Evolutionary conservation across 2,888 invertebrate genomes (phyloP).

Genomic region (Torymus auratus): DNA sequence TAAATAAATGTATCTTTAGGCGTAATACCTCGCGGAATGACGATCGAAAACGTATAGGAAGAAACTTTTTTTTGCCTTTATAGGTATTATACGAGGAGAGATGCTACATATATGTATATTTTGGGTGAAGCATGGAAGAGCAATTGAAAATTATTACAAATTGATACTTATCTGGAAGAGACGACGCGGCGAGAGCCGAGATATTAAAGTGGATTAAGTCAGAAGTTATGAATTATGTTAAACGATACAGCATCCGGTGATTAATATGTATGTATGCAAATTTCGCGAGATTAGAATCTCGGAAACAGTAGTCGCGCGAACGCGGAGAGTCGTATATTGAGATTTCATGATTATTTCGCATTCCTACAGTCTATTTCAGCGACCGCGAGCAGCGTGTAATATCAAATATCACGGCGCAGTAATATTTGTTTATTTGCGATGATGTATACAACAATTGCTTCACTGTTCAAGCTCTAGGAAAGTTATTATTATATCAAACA

Average conservation of each 20-base stretch:
- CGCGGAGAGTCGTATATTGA: constrained; percentile 10
- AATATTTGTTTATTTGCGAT: too few relatives aligned
- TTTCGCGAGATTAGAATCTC: constrained; percentile 43
- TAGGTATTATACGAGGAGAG: too few relatives aligned
- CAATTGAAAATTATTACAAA: constrained; percentile 33
- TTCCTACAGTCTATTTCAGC: neutral
- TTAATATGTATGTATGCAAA: constrained; percentile 53
- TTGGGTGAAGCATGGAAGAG: neutral
- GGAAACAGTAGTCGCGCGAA: constrained; percentile 32
- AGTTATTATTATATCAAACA: too few relatives aligned
- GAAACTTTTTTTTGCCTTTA: too few relatives aligned
- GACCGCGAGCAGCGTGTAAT: neutral
- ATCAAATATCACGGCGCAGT: neutral
- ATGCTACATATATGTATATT: neutral
- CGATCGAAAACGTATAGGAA: too few relatives aligned
- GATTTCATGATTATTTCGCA: constrained; percentile 40
- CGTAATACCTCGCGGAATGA: too few relatives aligned
- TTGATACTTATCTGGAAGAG: constrained; percentile 26
- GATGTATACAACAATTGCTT: too few relatives aligned
- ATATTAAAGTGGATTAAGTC: constrained; percentile 40
- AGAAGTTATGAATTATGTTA: constrained; percentile 44
- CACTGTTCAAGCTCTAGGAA: too few relatives aligned
- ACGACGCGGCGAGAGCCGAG: neutral
- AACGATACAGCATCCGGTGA: constrained; percentile 34
- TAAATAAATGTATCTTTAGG: too few relatives aligned